Evolutionary conservation across 1,140 invertebrate genomes (phyloP).

Genomic region (Caenorhabditis latens): DNA sequence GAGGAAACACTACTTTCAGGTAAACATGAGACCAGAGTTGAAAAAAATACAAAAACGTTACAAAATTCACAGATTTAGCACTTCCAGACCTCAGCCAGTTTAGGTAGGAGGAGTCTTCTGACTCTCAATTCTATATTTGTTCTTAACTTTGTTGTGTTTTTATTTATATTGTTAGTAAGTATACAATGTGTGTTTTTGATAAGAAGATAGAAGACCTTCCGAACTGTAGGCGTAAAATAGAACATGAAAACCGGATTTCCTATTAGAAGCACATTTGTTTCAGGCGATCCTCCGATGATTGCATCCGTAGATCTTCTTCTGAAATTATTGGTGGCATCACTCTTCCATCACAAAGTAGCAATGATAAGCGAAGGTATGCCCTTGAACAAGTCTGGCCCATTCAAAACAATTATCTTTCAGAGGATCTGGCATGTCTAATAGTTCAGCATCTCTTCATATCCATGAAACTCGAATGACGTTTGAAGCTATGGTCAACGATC

Average conservation of each 20-base stretch:
- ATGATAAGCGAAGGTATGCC: constrained; percentile 57
- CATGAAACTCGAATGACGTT: constrained; percentile 70
- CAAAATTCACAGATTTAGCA: constrained; percentile 39
- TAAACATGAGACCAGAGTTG: background rate
- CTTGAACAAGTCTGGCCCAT: background rate
- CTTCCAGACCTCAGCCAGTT: constrained; percentile 27
- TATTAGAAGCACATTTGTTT: background rate
- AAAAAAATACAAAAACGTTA: background rate
- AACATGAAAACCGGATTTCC: background rate
- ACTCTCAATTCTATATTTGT: background rate
- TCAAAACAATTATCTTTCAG: constrained; percentile 49
- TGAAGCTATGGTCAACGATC: constrained; percentile 63
- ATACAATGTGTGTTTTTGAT: background rate
- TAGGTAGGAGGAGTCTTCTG: constrained; percentile 15
- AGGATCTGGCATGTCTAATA: constrained; percentile 76
- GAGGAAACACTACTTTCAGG: constrained; percentile 75
- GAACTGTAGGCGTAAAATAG: background rate
- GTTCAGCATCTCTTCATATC: constrained; percentile 75
- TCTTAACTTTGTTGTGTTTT: constrained; percentile 30
- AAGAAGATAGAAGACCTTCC: background rate
- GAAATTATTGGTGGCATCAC: constrained; percentile 76
- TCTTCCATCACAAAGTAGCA: constrained; percentile 70
- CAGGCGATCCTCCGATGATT: constrained; percentile 76
- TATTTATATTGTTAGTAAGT: background rate
- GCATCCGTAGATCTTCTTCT: constrained; percentile 73